Percentiles rank a stretch among this genome's conserved stretches.
phyloP scores from a whole-genome alignment of 2,113 vertebrate genomes.

The Pollachius pollachius region DNA sequence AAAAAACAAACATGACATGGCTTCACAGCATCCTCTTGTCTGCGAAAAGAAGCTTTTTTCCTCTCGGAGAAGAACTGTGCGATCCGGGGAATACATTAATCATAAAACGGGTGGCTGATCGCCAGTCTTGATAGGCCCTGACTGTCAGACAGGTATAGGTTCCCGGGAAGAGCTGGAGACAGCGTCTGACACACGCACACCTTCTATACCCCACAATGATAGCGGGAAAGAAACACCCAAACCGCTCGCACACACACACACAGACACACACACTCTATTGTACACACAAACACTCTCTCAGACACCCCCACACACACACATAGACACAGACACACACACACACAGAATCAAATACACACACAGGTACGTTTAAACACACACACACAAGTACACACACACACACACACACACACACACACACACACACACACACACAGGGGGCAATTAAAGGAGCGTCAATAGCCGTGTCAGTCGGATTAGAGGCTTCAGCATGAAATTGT shows the following conservation, averaged over 20 bases:
- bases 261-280: not conserved
- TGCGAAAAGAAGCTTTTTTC: constrained; percentile 49
- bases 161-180: constrained; percentile 47
- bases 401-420: not conserved
- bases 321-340: no score
- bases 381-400: not conserved
- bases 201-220: constrained; percentile 54
- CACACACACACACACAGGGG: constrained; percentile 25
- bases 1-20: constrained; percentile 45
- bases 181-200: not conserved
- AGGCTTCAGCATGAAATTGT: constrained; percentile 69
- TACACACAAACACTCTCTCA: no score
- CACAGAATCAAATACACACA: no score
- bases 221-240: no score
- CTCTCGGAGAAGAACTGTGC: constrained; percentile 42
- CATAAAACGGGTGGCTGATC: constrained; percentile 56
- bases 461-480: constrained; percentile 69
- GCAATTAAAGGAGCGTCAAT: constrained; percentile 65
- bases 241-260: no score
- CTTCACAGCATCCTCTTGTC: constrained; percentile 46
- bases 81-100: constrained; percentile 66
- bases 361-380: not conserved
- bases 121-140: constrained; percentile 13
- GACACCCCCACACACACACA: not conserved
- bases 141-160: constrained; percentile 55